Evolutionary conservation across 2,113 vertebrate species (phyloP), one percentile per base, ranked within the genome.

Genomic region (Colistium nudipinnis): DNA sequence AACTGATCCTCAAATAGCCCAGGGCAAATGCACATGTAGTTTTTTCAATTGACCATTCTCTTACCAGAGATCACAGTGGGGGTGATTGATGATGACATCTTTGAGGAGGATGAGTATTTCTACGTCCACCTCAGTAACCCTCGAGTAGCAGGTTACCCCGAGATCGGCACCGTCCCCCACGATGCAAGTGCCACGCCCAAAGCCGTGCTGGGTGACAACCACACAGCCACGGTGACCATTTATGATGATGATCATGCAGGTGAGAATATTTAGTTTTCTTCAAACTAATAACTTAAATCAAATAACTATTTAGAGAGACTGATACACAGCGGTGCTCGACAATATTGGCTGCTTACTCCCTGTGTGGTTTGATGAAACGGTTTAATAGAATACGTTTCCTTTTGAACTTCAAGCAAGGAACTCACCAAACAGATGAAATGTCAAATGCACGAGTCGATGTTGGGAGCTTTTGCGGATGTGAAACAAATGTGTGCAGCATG

Each of bases 31-130:
- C 19, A 61, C 53, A 48, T 61, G 0, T 13, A 39, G 41, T 4
- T 7, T 53, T 38, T 24, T 12, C 1, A 24, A 24, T 41, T 4
- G 6, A n/a, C 6, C 0, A 12, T 66, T 61, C 1, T 30, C 61
- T 45, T 8, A 4, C 3, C 78, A 91, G 90, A 91, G 74, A 90
- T 91, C 71, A 90, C 90, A 1, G 90, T 91, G 0, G 90, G 90
- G 7, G 90, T 91, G 19, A 91, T 91, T 22, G 90, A 91, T 0
- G 90, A 91, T 0, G 90, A 91, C 84, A 91, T 91, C 61, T 91
- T 91, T 25, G 90, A 91, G 70, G 90, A 91, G 41, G 90, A 91
- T 3, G 90, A 91, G 81, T 91, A 91, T 65, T 91, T 91, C 86
- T 90, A 91, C 22, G 86, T 91, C 14, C 90, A 91, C 57, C 90